Percentiles rank a stretch among this genome's conserved stretches.
These are phyloP conservation scores for Polydrusus pterygomalis DNA, from an alignment of 2,888 invertebrate species.

Conservation along the genomic window DNA sequence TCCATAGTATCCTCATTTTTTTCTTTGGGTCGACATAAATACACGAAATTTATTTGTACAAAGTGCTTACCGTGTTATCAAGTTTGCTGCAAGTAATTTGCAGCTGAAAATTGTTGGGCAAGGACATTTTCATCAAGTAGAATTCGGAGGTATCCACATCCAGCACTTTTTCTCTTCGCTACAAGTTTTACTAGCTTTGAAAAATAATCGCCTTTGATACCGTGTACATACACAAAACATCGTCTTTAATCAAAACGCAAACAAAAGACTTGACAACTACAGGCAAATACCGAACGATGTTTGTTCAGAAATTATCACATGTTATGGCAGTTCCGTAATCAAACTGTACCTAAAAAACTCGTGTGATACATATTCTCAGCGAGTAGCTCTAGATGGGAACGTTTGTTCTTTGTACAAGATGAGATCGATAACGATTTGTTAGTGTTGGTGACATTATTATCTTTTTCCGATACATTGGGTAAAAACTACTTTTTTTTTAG, in stretches of 20 bases:
- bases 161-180: slow-evolving; percentile 16
- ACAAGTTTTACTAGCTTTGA: slow-evolving; percentile 34
- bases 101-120: not conserved
- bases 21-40: no score
- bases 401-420: slow-evolving; percentile 14
- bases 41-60: no score
- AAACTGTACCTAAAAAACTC: slow-evolving; percentile 30
- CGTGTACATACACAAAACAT: slow-evolving; percentile 23
- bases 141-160: slow-evolving; percentile 2
- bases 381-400: slow-evolving; percentile 9
- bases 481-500: not conserved
- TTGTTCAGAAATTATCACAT: slow-evolving; percentile 36
- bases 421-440: slow-evolving; percentile 15
- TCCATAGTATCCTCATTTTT: no score
- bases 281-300: slow-evolving; percentile 38
- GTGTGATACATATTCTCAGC: slow-evolving; percentile 16
- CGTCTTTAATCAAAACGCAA: slow-evolving; percentile 46
- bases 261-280: slow-evolving; percentile 40
- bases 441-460: slow-evolving; percentile 10
- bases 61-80: not conserved
- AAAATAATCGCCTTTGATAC: slow-evolving; percentile 40
- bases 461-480: not conserved
- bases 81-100: not conserved
- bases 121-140: not conserved
- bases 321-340: slow-evolving; percentile 31